Evolutionary conservation across 2,888 invertebrate genomes (phyloP).

Genomic region (Callimorpha dominula): DNA sequence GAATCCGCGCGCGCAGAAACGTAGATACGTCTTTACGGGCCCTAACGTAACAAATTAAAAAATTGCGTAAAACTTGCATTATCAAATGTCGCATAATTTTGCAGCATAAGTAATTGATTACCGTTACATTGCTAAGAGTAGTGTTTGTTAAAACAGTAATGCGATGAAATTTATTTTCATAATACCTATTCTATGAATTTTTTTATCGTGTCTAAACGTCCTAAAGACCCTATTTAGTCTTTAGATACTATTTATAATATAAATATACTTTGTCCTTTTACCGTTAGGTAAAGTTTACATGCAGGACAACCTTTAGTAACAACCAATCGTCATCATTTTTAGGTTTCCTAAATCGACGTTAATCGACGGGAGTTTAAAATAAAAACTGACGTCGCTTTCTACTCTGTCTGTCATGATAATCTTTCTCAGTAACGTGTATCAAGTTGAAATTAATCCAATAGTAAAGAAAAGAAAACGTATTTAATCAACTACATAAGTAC

Average conservation of each 20-base stretch:
- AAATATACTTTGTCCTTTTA: not conserved
- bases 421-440: not conserved
- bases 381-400: not conserved
- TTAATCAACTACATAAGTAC: not conserved
- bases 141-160: not conserved
- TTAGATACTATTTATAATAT: not conserved
- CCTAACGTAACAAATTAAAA: no score
- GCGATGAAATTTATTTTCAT: not conserved
- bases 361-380: not conserved
- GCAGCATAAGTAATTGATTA: slow-evolving; percentile 1
- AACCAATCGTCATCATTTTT: not conserved
- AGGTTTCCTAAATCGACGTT: no score
- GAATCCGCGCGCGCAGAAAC: no score
- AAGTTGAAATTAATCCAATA: not conserved
- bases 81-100: slow-evolving; percentile 1
- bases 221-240: not conserved
- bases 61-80: not conserved
- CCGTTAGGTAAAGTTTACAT: no score
- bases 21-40: no score
- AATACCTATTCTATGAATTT: not conserved
- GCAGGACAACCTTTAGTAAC: no score
- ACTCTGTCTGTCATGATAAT: not conserved
- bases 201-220: not conserved
- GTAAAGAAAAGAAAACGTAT: not conserved
- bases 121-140: not conserved